These are phyloP conservation scores for Eutolmus rufibarbis DNA, from an alignment of 2,888 invertebrate genomes.

Conservation along the genomic window DNA sequence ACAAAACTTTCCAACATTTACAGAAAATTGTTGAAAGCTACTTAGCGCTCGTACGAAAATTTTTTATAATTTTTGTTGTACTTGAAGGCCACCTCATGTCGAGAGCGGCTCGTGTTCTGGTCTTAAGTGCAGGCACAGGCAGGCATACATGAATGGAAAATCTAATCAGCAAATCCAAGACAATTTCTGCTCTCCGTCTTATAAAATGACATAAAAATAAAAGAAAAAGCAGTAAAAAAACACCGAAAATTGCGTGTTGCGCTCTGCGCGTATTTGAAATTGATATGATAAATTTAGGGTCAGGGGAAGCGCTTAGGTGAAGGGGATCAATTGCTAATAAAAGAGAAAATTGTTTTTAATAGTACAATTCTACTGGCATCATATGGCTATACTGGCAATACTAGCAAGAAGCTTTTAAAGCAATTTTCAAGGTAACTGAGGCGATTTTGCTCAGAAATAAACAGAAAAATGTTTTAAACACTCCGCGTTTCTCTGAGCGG, in stretches of 20 bases:
- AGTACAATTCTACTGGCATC: not conserved
- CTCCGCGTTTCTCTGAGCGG: not conserved
- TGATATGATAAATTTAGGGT: not conserved
- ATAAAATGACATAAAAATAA: not conserved
- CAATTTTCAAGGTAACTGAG: constrained; percentile 28
- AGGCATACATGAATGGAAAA: not conserved
- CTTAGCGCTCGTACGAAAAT: not conserved
- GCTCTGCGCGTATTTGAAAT: not conserved
- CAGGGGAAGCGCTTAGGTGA: not conserved
- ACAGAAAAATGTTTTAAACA: not conserved
- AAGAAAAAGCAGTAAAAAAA: not conserved
- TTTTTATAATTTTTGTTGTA: not conserved
- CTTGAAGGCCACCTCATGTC: not conserved
- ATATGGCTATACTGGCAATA: constrained; percentile 3
- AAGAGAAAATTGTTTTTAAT: not conserved
- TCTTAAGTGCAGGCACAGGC: not conserved
- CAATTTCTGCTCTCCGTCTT: not conserved
- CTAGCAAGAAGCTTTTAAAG: constrained; percentile 19
- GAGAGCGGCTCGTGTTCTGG: not conserved
- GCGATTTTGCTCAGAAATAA: constrained; percentile 9
- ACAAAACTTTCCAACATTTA: not conserved
- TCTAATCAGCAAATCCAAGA: not conserved
- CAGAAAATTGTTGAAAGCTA: not conserved
- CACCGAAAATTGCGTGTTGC: not conserved
- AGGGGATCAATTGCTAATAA: not conserved